Base-by-base conservation (phyloP, 2,888 invertebrate species). In the Erebia aethiops region DNA sequence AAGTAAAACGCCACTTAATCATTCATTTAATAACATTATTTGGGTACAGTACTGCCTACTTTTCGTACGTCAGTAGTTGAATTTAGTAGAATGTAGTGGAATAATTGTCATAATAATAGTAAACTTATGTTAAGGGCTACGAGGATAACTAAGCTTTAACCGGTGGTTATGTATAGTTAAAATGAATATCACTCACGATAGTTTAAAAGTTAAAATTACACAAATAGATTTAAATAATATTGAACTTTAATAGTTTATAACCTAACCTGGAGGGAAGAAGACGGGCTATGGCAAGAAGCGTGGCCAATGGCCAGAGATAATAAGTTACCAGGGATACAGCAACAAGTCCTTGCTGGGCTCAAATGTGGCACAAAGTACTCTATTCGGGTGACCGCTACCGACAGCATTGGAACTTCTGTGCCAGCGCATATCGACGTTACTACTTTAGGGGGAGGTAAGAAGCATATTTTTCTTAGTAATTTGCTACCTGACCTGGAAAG, bases 301-400 rank as follows among this genome's bases (percentile, higher is more conserved):
- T 95, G 91, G 95, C 95, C 85, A 79, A 94, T 81, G 84, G 94
- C 84, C 85, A 95, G 79, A 89, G 96, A 80, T 91, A 95, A 78
- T 84, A 94, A 80, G n/a, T 87, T 88, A 63, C 91, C 94, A 90
- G 96, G 92, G 0, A 76, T 88, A 0, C 91, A 82, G 94, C 96
- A 88, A 89, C 95, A 96, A 94, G 79, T 94, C 0, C 76, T 98
- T 18, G 95, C 95, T 14, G 96, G 96, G 1, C 93, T 98, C 7
- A 95, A 96, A 80, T 98, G 98, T 85, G 98, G 98, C 11, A 97
- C 97, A 26, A 95, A 95, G 75, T 98, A 98, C 84, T 95, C 96
- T 71, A 95, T 98, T 70, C 95, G 96, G 82, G 94, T 98, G 75
- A 95, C 96, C 1, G 97, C 98, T 1, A 95, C 96, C 71, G 98